Evolutionary conservation across 2,888 invertebrate genomes (phyloP).

Genomic region (Helobdella robusta): DNA sequence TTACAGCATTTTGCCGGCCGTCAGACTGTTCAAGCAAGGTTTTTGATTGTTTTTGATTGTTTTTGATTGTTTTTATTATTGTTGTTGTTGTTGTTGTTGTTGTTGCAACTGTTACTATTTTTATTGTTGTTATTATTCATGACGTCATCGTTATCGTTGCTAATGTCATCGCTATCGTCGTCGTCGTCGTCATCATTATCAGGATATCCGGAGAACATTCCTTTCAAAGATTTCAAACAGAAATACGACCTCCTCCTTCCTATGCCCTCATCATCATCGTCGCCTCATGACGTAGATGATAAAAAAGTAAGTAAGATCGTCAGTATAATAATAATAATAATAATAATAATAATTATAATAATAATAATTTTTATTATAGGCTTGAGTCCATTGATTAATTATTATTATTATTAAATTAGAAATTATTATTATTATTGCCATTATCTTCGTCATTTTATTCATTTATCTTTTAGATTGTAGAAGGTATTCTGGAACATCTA

Average conservation of each 20-base stretch:
- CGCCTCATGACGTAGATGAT: no score
- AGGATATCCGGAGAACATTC: conserved; percentile 81
- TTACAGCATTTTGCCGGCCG: conserved; percentile 76
- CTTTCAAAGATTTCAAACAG: conserved; percentile 77
- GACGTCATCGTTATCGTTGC: background rate
- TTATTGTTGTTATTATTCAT: background rate
- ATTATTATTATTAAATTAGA: background rate
- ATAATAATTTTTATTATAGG: background rate
- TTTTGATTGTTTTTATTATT: conserved; percentile 7
- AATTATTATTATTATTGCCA: background rate
- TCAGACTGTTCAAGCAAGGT: conserved; percentile 77
- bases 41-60: background rate
- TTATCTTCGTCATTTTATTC: background rate
- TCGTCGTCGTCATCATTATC: conserved; percentile 17
- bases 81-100: background rate
- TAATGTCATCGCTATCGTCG: background rate
- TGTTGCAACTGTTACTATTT: background rate
- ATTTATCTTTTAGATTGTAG: conserved; percentile 54
- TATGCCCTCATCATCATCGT: no score
- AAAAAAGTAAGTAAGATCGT: no score
- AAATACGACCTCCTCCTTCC: conserved; percentile 55
- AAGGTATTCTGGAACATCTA: conserved; percentile 70
- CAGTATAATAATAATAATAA: background rate
- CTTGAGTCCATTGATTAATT: no score
- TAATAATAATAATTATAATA: background rate